Percentiles rank a stretch among this genome's conserved stretches.
Conservation (phyloP, 1,140 invertebrate species). For the Megalopta genalis region DNA sequence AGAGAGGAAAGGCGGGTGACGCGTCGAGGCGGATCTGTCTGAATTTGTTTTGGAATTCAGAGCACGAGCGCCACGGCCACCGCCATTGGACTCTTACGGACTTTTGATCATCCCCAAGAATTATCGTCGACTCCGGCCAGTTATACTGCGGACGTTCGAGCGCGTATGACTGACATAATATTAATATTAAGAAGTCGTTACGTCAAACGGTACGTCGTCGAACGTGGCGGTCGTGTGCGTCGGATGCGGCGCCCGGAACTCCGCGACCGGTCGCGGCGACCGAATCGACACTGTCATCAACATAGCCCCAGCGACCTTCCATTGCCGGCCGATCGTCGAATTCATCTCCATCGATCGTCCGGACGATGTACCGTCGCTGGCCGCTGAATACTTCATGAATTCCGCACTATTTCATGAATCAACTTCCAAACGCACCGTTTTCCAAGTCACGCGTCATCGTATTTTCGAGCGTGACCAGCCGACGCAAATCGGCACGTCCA, state of each 20-base stretch:
- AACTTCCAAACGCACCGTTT: constrained; percentile 49
- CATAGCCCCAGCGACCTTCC: not conserved
- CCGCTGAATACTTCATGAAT: constrained; percentile 24
- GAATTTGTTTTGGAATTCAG: constrained; percentile 56
- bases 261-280: too few relatives aligned
- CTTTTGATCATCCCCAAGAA: constrained; percentile 70
- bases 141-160: constrained; percentile 27
- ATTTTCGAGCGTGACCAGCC: constrained; percentile 60
- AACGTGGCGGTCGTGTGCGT: not conserved
- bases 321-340: not conserved
- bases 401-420: constrained; percentile 55
- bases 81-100: constrained; percentile 64
- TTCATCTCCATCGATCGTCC: constrained; percentile 9
- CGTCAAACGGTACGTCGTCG: constrained; percentile 53
- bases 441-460: constrained; percentile 60
- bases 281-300: too few relatives aligned
- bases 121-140: constrained; percentile 68
- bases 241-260: too few relatives aligned
- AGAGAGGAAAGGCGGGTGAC: constrained; percentile 31
- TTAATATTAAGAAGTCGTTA: constrained; percentile 62
- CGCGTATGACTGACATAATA: constrained; percentile 61
- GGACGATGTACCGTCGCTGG: constrained; percentile 34
- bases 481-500: constrained; percentile 40
- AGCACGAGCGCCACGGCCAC: constrained; percentile 55
- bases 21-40: constrained; percentile 56